These are phyloP conservation scores for Zaprionus tsacasi DNA, from an alignment of 1,140 invertebrate species.

Conservation along the genomic window DNA sequence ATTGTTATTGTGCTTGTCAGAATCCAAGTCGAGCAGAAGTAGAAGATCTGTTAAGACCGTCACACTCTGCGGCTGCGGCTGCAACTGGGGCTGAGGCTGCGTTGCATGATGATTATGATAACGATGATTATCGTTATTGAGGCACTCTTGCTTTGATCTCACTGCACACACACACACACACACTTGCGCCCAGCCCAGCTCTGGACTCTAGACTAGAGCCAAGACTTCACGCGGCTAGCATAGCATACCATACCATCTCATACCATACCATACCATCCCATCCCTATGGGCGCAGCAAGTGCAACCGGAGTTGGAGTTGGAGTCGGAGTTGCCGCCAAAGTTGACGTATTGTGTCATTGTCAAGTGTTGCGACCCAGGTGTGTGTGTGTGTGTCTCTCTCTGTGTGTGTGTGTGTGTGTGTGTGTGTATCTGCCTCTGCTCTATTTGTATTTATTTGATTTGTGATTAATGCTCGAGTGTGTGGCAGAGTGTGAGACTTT, in stretches of 20 bases:
- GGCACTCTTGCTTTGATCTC: constrained; percentile 82
- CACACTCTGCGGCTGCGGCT: not conserved
- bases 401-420: constrained; percentile 15
- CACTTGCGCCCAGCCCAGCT: constrained; percentile 27
- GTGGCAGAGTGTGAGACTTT: constrained; percentile 46
- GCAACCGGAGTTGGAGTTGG: constrained; percentile 41
- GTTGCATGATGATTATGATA: constrained; percentile 63
- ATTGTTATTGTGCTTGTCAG: constrained; percentile 72
- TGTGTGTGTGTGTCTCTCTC: constrained; percentile 13
- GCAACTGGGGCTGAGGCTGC: constrained; percentile 22
- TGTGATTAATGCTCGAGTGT: constrained; percentile 65
- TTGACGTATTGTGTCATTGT: constrained; percentile 80
- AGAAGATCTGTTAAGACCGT: constrained; percentile 72
- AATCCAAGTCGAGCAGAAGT: constrained; percentile 46
- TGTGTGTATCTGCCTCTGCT: constrained; percentile 49
- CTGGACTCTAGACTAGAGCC: constrained; percentile 1
- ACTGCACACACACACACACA: constrained; percentile 1
- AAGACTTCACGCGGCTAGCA: not conserved
- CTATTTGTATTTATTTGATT: constrained; percentile 72
- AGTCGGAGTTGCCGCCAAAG: constrained; percentile 66
- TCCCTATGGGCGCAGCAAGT: constrained; percentile 69
- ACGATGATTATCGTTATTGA: constrained; percentile 82
- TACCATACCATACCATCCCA: no score
- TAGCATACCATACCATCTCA: no score
- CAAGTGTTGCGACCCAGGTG: constrained; percentile 71